Evolutionary conservation across 2,888 invertebrate genomes (phyloP).

Genomic region (Cantharis lateralis): DNA sequence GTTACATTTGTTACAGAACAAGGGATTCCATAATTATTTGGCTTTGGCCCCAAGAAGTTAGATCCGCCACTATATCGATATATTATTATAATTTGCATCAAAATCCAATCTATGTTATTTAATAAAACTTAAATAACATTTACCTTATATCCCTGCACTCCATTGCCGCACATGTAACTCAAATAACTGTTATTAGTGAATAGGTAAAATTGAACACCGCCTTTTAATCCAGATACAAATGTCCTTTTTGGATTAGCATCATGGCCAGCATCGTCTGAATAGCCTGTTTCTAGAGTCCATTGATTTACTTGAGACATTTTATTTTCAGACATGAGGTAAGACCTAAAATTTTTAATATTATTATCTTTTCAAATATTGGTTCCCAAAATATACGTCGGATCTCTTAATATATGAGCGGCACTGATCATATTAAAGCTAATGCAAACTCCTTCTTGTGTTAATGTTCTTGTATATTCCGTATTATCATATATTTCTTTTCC

Average conservation of each 20-base stretch:
- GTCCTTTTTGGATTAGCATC: slow-evolving; percentile 70
- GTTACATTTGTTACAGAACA: too few species aligned
- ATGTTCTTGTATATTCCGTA: neutral
- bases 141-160: slow-evolving; percentile 13
- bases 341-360: neutral
- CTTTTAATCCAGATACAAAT: slow-evolving; percentile 38
- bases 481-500: neutral
- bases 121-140: too few species aligned
- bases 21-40: too few species aligned
- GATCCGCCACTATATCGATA: too few species aligned
- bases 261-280: neutral
- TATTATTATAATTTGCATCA: neutral
- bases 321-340: neutral
- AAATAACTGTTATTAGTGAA: neutral
- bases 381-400: neutral
- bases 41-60: too few species aligned
- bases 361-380: neutral
- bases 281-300: neutral
- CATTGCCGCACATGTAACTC: slow-evolving; percentile 8
- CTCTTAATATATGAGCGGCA: neutral
- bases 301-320: neutral
- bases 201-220: slow-evolving; percentile 59
- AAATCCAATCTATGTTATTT: neutral
- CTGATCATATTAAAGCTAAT: slow-evolving; percentile 14
- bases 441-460: slow-evolving; percentile 12